Conservation (phyloP, 2,888 invertebrate genomes). For the Gymnocheta viridis region DNA sequence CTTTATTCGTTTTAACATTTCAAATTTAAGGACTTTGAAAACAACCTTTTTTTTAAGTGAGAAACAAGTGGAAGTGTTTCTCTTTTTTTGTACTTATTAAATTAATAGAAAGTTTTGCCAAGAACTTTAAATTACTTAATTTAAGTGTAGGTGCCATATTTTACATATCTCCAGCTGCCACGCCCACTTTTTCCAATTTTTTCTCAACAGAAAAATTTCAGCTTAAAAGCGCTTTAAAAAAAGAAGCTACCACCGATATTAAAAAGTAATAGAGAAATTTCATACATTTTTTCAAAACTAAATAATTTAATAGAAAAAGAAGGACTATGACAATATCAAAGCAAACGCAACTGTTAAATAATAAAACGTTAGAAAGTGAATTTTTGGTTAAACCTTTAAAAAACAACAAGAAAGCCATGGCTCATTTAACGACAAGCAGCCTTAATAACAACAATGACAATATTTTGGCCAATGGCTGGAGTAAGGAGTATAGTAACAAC, state of each 20-base stretch:
- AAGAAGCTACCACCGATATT: slow-evolving; percentile 58
- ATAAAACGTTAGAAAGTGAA: slow-evolving; percentile 63
- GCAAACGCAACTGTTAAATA: slow-evolving; percentile 56
- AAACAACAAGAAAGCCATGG: slow-evolving; percentile 47
- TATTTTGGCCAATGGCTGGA: slow-evolving; percentile 45
- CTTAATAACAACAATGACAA: slow-evolving; percentile 48
- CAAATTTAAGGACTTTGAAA: neutral
- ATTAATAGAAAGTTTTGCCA: neutral
- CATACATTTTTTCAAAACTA: neutral
- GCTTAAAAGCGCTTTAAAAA: slow-evolving; percentile 10
- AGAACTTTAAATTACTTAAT: slow-evolving; percentile 55
- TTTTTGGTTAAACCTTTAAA: slow-evolving; percentile 48
- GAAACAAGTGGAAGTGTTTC: slow-evolving; percentile 2
- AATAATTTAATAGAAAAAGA: slow-evolving; percentile 46
- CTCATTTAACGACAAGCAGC: slow-evolving; percentile 41
- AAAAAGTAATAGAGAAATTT: neutral
- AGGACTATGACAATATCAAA: slow-evolving; percentile 64
- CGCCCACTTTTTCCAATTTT: slow-evolving; percentile 55
- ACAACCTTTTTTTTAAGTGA: neutral
- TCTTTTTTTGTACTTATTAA: slow-evolving; percentile 45
- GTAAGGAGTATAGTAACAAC: slow-evolving; percentile 4
- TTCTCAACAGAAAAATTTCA: neutral
- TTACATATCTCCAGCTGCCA: slow-evolving; percentile 75
- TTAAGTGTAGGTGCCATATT: slow-evolving; percentile 60
- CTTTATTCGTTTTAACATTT: slow-evolving; percentile 1